Conservation (phyloP, 1,140 invertebrate genomes). For the Rhynchophorus ferrugineus region DNA sequence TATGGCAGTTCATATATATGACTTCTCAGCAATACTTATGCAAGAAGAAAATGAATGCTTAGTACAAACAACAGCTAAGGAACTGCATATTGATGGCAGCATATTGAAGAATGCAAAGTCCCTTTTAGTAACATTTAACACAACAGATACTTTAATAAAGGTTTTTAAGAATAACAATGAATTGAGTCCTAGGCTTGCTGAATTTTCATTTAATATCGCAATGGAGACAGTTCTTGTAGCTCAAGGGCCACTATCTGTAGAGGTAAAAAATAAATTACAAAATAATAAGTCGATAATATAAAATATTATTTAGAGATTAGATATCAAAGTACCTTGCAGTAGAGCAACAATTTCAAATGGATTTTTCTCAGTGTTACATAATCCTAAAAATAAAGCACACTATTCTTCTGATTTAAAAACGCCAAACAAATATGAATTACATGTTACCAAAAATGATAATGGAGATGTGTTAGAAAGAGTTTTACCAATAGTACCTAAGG, state of each 20-base stretch:
- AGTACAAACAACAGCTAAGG: conserved; percentile 65
- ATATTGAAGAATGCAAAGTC: conserved; percentile 63
- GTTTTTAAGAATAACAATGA: conserved; percentile 38
- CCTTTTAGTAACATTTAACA: conserved; percentile 60
- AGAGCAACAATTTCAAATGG: conserved; percentile 58
- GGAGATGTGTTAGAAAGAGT: conserved; percentile 46
- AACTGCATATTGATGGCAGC: conserved; percentile 70
- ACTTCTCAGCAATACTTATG: conserved; percentile 67
- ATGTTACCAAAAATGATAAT: conserved; percentile 14
- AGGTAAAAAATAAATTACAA: conserved; percentile 47
- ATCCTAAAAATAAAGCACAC: conserved; percentile 8
- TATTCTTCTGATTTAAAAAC: conserved; percentile 1
- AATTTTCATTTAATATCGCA: conserved; percentile 63
- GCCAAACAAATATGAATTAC: conserved; percentile 3
- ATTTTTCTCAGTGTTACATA: conserved; percentile 42
- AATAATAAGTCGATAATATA: neutral
- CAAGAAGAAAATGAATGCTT: conserved; percentile 59
- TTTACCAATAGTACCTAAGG: conserved; percentile 65
- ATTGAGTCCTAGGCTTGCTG: conserved; percentile 52
- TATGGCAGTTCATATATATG: conserved; percentile 78
- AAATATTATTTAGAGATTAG: conserved; percentile 57
- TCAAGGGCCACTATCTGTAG: conserved; percentile 66
- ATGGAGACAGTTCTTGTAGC: conserved; percentile 67
- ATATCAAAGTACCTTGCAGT: conserved; percentile 59
- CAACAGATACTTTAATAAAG: conserved; percentile 47